Base-by-base conservation (phyloP, 2,113 vertebrate species). In the Cyanistes caeruleus region DNA sequence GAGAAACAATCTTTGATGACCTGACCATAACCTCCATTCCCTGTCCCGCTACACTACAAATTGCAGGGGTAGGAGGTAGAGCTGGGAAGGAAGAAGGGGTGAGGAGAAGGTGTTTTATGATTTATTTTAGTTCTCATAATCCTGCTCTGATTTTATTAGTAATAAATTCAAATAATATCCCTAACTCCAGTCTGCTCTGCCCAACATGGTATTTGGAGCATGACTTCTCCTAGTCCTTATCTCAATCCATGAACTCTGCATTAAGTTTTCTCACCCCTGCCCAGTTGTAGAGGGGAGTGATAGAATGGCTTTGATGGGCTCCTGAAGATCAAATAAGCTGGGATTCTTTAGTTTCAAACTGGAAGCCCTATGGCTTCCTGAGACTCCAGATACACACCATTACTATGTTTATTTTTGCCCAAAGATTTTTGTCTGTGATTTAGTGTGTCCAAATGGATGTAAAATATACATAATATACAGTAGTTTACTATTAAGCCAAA, bases 161-260 rank as follows among this genome's bases (percentile, higher is more conserved):
- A 28, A 52, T 44, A 18, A 77, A 60, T 69, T 69, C 18, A 59
- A 19, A 44, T 60, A 37, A 37, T 33, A 11, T 5, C 21, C 27
- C 5, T 2, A 60, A 46, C 8, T 33, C 15, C 44, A 44, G 8
- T 46, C 39, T 53, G 22, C 33, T 60, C 46, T 53, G 6, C 14
- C 27, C 2, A 1, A 23, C 6, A 27, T 7, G 4, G 22, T 28
- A 28, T 28, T 44, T 44, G 33, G 6, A 52, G 14, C 0, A 1
- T 28, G 27, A 60, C 27, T 12, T 59, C 33, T 46, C 17, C 46
- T 37, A 21, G 37, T 69, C 22, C 10, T 44, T 44, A 27, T 44
- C 9, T 53, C 15, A 62, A 11, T 5, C 12, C 55, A 33, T 15
- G 15, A 69, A 69, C 4, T 2, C 28, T 19, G 10, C 14, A 16